Evolutionary conservation across 2,797 vertebrate species (phyloP).

Genomic region (Catharus ustulatus): DNA sequence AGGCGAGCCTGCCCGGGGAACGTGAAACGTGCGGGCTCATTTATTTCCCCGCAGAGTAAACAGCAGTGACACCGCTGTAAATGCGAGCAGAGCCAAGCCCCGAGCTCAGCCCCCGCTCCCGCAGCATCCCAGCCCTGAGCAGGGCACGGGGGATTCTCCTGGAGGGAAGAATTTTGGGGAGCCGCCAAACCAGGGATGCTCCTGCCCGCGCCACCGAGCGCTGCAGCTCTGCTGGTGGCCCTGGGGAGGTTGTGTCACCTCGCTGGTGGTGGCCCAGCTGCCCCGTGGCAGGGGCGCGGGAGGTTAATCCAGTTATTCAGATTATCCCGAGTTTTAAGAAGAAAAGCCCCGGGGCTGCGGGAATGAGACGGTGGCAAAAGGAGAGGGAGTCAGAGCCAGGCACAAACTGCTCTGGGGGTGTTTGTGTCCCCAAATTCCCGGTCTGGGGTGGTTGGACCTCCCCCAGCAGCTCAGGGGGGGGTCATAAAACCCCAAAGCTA

Average conservation of each 20-base stretch:
- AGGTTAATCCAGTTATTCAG: conserved; percentile 62
- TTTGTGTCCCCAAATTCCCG: rapidly evolving
- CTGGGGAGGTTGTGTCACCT: background rate
- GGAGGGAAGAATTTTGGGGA: background rate
- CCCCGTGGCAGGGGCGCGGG: background rate
- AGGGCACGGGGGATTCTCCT: background rate
- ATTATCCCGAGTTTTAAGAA: background rate
- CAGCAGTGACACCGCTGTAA: conserved; percentile 58
- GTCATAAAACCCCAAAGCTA: background rate
- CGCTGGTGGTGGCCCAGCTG: background rate
- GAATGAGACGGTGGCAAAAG: background rate
- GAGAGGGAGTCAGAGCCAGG: background rate
- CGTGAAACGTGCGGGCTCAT: conserved; percentile 47
- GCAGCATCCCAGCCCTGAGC: rapidly evolving
- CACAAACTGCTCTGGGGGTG: rapidly evolving
- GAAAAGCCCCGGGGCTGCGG: background rate
- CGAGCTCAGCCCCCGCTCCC: background rate
- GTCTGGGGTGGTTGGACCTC: rapidly evolving
- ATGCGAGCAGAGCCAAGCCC: background rate
- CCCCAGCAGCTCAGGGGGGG: rapidly evolving
- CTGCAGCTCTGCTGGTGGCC: background rate
- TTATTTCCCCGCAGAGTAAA: conserved; percentile 69
- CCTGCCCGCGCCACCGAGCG: rapidly evolving
- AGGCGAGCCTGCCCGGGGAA: conserved; percentile 28
- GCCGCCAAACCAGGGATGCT: background rate